phyloP scores from a whole-genome alignment of 2,888 invertebrate species.

The Enchytraeus crypticus region DNA sequence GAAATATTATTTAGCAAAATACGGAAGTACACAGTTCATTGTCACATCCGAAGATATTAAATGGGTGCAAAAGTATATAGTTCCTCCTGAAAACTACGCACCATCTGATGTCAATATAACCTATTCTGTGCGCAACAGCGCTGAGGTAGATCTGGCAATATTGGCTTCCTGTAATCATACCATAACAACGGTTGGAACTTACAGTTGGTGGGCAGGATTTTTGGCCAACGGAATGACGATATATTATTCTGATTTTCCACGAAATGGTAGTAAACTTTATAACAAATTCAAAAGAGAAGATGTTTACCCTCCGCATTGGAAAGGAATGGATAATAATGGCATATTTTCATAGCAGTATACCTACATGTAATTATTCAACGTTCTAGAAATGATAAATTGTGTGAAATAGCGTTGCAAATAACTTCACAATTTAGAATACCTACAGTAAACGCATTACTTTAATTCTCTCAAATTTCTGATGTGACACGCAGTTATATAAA shows the following conservation, averaged over 20 bases:
- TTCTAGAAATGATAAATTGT: too few species aligned
- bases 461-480: too few species aligned
- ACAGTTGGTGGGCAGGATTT: slow-evolving; percentile 49
- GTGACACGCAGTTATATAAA: too few species aligned
- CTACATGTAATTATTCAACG: too few species aligned
- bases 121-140: neutral
- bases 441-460: too few species aligned
- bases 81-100: slow-evolving; percentile 14
- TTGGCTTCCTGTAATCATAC: slow-evolving; percentile 37
- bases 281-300: slow-evolving; percentile 38
- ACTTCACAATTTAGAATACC: too few species aligned
- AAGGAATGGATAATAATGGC: too few species aligned
- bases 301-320: slow-evolving; percentile 46
- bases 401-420: too few species aligned
- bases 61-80: slow-evolving; percentile 36
- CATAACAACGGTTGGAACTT: slow-evolving; percentile 45
- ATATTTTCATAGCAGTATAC: too few species aligned
- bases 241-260: slow-evolving; percentile 46
- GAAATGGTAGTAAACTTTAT: slow-evolving; percentile 32
- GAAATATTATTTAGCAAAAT: slow-evolving; percentile 32
- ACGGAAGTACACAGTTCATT: slow-evolving; percentile 40
- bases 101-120: slow-evolving; percentile 15
- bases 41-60: slow-evolving; percentile 44
- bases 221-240: slow-evolving; percentile 37
- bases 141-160: neutral